Conservation (phyloP, 2,113 vertebrate genomes). For the Tursiops truncatus region DNA sequence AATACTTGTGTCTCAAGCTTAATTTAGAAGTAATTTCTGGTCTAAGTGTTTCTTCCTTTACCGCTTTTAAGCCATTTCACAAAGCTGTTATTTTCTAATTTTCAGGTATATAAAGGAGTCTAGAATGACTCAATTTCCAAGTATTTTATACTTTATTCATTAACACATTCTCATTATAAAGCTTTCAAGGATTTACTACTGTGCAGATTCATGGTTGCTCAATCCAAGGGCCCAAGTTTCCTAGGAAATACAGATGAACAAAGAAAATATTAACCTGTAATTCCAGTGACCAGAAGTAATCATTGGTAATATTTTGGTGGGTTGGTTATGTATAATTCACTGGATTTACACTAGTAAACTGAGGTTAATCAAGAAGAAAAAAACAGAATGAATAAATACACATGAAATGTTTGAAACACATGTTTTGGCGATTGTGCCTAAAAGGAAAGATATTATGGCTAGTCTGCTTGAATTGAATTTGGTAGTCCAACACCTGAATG, state of each 20-base stretch:
- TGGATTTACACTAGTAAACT: not conserved
- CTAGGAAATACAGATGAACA: not conserved
- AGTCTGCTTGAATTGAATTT: not conserved
- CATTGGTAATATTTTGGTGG: not conserved
- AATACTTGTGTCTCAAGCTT: not conserved
- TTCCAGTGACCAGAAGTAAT: not conserved
- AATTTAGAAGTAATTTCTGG: conserved; percentile 36
- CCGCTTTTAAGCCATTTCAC: not conserved
- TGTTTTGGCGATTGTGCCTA: not conserved
- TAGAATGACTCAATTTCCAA: not conserved
- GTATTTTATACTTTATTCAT: conserved; percentile 16
- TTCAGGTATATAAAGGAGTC: not conserved
- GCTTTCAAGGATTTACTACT: conserved; percentile 1
- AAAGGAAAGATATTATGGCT: not conserved
- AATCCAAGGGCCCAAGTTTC: not conserved
- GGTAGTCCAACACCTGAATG: not conserved
- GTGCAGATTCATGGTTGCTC: not conserved
- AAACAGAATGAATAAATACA: not conserved
- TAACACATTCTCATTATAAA: not conserved
- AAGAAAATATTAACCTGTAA: not conserved
- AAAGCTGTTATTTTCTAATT: conserved; percentile 52
- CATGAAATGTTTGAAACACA: not conserved
- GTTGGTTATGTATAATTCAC: not conserved
- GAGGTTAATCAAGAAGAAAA: not conserved
- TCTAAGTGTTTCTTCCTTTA: not conserved